phyloP scores from a whole-genome alignment of 1,140 invertebrate genomes.

The Drosophila paulistorum region DNA sequence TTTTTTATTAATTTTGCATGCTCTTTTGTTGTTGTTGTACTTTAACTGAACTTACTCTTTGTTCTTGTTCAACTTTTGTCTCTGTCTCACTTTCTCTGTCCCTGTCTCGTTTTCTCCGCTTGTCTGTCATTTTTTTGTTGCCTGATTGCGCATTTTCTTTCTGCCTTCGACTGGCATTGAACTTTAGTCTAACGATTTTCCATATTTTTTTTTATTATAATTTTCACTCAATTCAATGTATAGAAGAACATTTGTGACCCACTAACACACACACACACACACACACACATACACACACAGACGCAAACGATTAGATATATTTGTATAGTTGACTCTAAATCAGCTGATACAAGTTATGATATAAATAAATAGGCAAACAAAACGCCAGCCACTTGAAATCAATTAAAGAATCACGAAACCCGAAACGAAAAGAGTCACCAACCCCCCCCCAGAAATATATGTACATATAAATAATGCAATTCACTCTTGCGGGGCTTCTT shows the following conservation, averaged over 20 bases:
- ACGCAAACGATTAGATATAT: not conserved
- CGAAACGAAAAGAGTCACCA: constrained; percentile 31
- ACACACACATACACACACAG: not conserved
- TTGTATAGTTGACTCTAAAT: not conserved
- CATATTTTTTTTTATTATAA: not conserved
- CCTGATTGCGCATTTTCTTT: constrained; percentile 43
- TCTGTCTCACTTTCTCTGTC: constrained; percentile 8
- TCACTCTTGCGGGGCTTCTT: constrained; percentile 10
- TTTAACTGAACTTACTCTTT: constrained; percentile 27
- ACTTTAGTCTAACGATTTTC: constrained; percentile 24
- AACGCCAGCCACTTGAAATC: constrained; percentile 52
- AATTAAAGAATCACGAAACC: constrained; percentile 49
- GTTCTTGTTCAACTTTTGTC: not conserved
- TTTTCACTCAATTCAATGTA: constrained; percentile 15
- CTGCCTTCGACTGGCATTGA: constrained; percentile 25
- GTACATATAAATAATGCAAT: not conserved
- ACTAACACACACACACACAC: not conserved
- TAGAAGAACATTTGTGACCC: not conserved
- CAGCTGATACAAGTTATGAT: constrained; percentile 19
- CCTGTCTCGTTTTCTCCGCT: not conserved
- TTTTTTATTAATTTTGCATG: constrained; percentile 38
- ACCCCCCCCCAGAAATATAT: not conserved
- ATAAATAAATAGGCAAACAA: constrained; percentile 42
- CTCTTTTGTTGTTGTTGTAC: constrained; percentile 32
- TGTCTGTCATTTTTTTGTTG: constrained; percentile 18